These are phyloP conservation scores for Axinella damicornis DNA, from an alignment of 37 sponge, comb jelly and placozoan species.

Conservation along the genomic window DNA sequence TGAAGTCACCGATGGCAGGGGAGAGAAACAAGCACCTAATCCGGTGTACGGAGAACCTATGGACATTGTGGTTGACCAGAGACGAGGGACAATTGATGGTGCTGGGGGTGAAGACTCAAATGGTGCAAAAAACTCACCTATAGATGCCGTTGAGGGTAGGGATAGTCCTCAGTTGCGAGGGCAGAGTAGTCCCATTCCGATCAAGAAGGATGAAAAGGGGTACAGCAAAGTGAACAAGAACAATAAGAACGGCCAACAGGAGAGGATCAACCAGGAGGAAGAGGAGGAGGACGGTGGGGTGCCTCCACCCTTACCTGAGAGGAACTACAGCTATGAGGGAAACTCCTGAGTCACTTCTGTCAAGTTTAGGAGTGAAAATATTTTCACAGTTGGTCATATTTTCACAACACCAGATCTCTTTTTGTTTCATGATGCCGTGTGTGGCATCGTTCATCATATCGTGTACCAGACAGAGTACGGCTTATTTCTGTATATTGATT, in stretches of 20 bases:
- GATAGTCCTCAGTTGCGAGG: no score
- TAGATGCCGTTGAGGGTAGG: no score
- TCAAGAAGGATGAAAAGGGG: slow-evolving; percentile 13
- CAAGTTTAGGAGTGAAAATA: no score
- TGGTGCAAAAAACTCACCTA: no score
- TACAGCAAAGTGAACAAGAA: slow-evolving; percentile 66
- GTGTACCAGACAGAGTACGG: not conserved
- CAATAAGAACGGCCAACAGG: slow-evolving; percentile 15
- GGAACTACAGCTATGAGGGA: slow-evolving; percentile 20
- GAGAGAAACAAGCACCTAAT: not conserved
- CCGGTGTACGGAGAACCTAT: not conserved
- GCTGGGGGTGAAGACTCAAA: no score
- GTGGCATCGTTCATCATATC: not conserved
- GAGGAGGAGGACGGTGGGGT: not conserved
- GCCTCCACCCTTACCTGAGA: slow-evolving; percentile 40
- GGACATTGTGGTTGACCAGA: no score
- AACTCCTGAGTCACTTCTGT: no score
- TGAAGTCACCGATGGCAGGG: not conserved
- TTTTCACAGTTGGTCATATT: no score
- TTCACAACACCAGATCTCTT: no score
- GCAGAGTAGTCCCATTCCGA: not conserved
- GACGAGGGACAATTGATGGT: no score
- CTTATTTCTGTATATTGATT: not conserved
- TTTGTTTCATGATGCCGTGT: not conserved
- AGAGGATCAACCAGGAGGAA: not conserved